Base-by-base conservation (phyloP, 2,113 vertebrate genomes). In the Picathartes gymnocephalus region DNA sequence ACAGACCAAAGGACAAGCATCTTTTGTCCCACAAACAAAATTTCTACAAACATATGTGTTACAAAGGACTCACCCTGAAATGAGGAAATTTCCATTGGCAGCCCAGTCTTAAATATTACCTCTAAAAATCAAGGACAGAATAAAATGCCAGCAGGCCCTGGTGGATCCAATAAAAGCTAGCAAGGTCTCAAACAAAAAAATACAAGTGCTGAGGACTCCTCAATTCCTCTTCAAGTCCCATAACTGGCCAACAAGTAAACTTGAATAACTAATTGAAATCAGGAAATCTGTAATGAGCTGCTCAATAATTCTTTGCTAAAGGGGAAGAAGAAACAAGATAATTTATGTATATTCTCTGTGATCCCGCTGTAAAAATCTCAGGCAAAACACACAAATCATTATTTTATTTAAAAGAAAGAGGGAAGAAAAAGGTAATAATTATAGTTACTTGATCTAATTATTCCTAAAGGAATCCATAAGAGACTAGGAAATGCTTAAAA, bases 401-500 rank as follows among this genome's bases (percentile, higher is more conserved):
- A 74, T 61, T 94, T 86, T 94, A 79, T 92, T 92, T 68, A 73
- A 87, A 94, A 79, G 57, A 91, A 93, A 87, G 53, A 78, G 61
- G n/a, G 51, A 51, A 86, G 58, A 94, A 92, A 94, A 96, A 88
- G 57, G 39, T 88, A 95, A 91, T 86, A 95, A 86, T 82, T 90
- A 91, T 80, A 95, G 89, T 88, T 96, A 89, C 57, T 96, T 71
- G 68, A 82, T 95, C 84, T 96, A 97, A 96, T 96, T 97, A 97
- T 93, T 95, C 95, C 95, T 96, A 79, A 88, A 96, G 96, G 92
- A 97, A 95, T 94, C 87, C 87, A 85, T 87, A 92, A 95, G 85
- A 92, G 73, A 78, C 82, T 92, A 92, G 48, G 88, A 93, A 88
- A 92, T 47, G 86, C 47, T 91, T 71, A 83, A 93, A 92, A 88